A percentile compares a stretch with the other conserved stretches of the same genome.
These are phyloP conservation scores for Sesia apiformis DNA, from an alignment of 2,888 invertebrate genomes.

Conservation along the genomic window DNA sequence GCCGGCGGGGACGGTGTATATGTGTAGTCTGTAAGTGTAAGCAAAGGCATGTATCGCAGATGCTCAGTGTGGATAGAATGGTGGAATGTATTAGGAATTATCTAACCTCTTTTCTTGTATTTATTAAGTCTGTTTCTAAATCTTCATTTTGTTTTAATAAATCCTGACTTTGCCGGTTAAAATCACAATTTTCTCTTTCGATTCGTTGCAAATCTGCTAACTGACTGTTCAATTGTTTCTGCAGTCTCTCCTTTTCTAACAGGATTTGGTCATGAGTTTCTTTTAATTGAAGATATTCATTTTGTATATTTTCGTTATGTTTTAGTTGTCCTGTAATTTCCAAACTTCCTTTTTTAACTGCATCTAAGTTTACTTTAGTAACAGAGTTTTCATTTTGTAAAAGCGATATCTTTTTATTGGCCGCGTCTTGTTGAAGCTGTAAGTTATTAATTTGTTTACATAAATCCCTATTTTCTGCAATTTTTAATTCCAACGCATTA, in stretches of 20 bases:
- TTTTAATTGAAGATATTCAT: conserved; percentile 31
- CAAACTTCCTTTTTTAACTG: conserved; percentile 33
- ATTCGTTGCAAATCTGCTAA: conserved; percentile 22
- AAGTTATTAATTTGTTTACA: conserved; percentile 23
- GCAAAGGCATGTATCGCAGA: too few species aligned
- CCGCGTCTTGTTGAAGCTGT: conserved; percentile 19
- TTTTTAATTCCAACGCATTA: conserved; percentile 30
- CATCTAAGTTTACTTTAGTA: conserved; percentile 22
- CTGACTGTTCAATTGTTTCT: conserved; percentile 27
- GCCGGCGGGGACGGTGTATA: too few species aligned
- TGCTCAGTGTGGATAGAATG: too few species aligned
- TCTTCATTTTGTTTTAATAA: conserved; percentile 34
- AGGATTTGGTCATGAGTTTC: conserved; percentile 21
- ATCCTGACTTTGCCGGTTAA: conserved; percentile 30
- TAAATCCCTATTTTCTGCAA: conserved; percentile 34
- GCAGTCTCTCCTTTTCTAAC: conserved; percentile 35
- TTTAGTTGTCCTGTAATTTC: conserved; percentile 31
- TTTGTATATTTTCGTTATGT: conserved; percentile 30
- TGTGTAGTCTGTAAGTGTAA: too few species aligned
- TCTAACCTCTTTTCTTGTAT: conserved; percentile 40
- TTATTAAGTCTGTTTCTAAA: conserved; percentile 41
- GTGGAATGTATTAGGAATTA: background rate
- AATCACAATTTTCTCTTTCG: conserved; percentile 31
- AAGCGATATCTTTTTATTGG: conserved; percentile 19
- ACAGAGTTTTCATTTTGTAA: conserved; percentile 33